Base-by-base conservation (phyloP, 2,797 vertebrate genomes). In the Sebastiscus tertius region DNA sequence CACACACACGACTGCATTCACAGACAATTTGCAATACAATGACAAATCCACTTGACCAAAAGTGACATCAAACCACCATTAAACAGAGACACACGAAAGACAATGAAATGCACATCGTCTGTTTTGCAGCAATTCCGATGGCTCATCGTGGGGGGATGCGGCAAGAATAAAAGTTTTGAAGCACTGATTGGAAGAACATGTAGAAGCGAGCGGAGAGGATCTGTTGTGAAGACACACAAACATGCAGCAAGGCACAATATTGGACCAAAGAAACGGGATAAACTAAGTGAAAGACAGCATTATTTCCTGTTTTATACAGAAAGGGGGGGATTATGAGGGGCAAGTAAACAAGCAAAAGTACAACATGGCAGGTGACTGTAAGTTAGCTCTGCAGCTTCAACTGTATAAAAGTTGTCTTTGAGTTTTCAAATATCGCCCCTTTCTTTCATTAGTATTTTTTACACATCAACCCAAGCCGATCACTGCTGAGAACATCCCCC, bases 1-100 rank as follows among this genome's bases (percentile, higher is more conserved):
- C 14, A 52, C 36, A 76, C 7, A 5, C 60, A 4, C 49, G 62
- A 33, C 66, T 74, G 72, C 72, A 80, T 74, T 73, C 68, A 61
- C 68, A 88, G 71, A 73, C 67, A 67, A 76, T 81, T 42, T 80
- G 68, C 60, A 84, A 72, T 77, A 63, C 63, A 26, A 76, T 84
- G 83, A 80, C 67, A 64, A 67, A 64, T 69, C 36, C 16, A 64
- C 46, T 74, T 69, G 46, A 77, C 68, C 59, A 72, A 81, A 75
- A 77, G 75, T 66, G 54, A 54, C 42, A 67, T 63, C 16, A 52
- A 79, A 58, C n/a, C 46, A 46, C 8, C 24, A n/a, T 39, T 69
- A 54, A 75, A 64, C 18, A 75, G 27, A 76, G 18, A 59, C 58
- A 1, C 54, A 72, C 33, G 20, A 11, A 11, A 77, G 52, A 61